phyloP scores from a whole-genome alignment of 2,113 vertebrate species.

The Nannospalax galili region DNA sequence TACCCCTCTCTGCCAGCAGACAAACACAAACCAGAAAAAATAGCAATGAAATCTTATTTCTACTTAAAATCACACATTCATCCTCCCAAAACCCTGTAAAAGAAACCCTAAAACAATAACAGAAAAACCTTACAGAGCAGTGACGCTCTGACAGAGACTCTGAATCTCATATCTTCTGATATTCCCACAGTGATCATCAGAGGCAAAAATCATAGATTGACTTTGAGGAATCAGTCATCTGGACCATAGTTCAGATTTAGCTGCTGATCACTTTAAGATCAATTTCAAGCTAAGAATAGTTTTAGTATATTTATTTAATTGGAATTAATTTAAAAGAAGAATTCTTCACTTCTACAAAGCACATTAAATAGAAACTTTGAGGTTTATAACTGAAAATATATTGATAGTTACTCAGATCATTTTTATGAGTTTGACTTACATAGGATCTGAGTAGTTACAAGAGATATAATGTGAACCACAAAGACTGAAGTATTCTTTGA shows the following conservation, averaged over 20 bases:
- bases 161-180: not conserved
- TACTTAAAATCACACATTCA: not conserved
- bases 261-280: not conserved
- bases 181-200: not conserved
- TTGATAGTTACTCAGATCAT: not conserved
- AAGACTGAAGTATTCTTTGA: not conserved
- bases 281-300: not conserved
- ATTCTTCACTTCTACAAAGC: not conserved
- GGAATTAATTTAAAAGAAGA: not conserved
- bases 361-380: not conserved
- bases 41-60: not conserved
- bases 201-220: not conserved
- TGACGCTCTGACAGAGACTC: accelerated
- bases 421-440: not conserved
- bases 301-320: not conserved
- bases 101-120: not conserved
- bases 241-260: not conserved
- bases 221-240: not conserved
- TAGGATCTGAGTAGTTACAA: not conserved
- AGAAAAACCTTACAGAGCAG: not conserved
- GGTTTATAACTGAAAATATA: not conserved
- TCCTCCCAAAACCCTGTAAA: too few species aligned
- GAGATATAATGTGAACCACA: accelerated
- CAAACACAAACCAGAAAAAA: too few species aligned
- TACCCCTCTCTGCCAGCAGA: not conserved